phyloP scores from a whole-genome alignment of 1,140 invertebrate species.

The Macrosteles quadrilineatus region DNA sequence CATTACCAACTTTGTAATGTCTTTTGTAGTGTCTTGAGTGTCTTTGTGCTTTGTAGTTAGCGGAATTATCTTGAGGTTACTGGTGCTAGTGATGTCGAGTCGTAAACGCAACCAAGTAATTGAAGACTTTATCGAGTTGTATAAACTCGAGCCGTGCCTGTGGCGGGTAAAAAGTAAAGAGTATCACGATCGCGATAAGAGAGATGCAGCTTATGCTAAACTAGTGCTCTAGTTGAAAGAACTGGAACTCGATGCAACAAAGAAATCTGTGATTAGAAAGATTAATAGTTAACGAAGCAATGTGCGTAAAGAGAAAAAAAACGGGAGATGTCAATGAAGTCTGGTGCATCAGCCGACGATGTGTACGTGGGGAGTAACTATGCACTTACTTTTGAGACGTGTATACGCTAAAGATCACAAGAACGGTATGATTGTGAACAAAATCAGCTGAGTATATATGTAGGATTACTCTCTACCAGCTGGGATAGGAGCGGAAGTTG shows the following conservation, averaged over 20 bases:
- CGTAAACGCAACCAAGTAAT: slow-evolving; percentile 22
- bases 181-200: slow-evolving; percentile 45
- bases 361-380: too few species aligned
- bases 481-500: too few species aligned
- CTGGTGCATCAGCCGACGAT: slow-evolving; percentile 41
- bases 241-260: slow-evolving; percentile 42
- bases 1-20: too few species aligned
- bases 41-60: not conserved
- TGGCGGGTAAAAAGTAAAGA: slow-evolving; percentile 45
- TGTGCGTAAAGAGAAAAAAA: slow-evolving; percentile 44
- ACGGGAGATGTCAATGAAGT: slow-evolving; percentile 37
- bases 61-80: not conserved
- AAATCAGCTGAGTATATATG: too few species aligned
- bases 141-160: slow-evolving; percentile 42
- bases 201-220: slow-evolving; percentile 42
- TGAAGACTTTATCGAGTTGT: slow-evolving; percentile 44
- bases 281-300: slow-evolving; percentile 45
- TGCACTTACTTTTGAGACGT: too few species aligned
- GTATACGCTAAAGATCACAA: too few species aligned
- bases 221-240: slow-evolving; percentile 42
- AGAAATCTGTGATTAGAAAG: slow-evolving; percentile 43
- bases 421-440: too few species aligned
- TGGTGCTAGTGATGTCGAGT: slow-evolving; percentile 15
- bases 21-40: not conserved
- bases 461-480: too few species aligned